Conservation (phyloP, 2,113 vertebrate species). For the Phaethon lepturus region DNA sequence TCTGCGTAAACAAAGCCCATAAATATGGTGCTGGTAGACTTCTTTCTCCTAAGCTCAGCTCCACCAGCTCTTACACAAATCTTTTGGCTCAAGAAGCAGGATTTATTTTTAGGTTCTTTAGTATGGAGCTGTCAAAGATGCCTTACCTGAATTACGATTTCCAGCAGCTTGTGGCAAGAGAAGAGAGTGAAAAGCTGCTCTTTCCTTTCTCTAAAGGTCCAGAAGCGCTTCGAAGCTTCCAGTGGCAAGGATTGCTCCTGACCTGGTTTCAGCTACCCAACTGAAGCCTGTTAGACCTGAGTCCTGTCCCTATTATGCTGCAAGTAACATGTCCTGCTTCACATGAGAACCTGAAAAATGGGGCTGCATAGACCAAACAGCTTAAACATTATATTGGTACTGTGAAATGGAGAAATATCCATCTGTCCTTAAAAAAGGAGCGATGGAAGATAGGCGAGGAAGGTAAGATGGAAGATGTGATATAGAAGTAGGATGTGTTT, state of each 20-base stretch:
- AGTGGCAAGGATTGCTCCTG: neutral
- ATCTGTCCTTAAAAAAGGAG: neutral
- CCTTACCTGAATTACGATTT: neutral
- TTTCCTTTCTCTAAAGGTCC: neutral
- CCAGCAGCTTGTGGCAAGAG: neutral
- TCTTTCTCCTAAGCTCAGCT: slow-evolving; percentile 1
- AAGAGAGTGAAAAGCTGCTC: neutral
- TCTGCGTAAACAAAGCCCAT: slow-evolving; percentile 33
- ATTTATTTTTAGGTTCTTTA: neutral
- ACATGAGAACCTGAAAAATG: neutral
- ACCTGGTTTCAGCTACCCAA: neutral
- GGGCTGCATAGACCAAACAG: neutral
- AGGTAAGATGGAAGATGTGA: neutral
- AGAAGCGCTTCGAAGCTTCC: neutral
- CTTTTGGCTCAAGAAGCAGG: neutral
- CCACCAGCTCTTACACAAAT: slow-evolving; percentile 15
- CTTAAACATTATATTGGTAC: neutral
- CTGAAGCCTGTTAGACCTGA: neutral
- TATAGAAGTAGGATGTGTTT: neutral
- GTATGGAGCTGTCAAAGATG: neutral
- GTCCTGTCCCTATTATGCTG: neutral
- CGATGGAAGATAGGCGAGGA: neutral
- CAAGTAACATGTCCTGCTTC: neutral
- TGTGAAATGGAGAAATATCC: neutral
- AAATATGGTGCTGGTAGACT: slow-evolving; percentile 6